Percentiles rank a stretch among this genome's conserved stretches.
phyloP scores from a whole-genome alignment of 2,113 vertebrate genomes.

The Callorhinus ursinus region DNA sequence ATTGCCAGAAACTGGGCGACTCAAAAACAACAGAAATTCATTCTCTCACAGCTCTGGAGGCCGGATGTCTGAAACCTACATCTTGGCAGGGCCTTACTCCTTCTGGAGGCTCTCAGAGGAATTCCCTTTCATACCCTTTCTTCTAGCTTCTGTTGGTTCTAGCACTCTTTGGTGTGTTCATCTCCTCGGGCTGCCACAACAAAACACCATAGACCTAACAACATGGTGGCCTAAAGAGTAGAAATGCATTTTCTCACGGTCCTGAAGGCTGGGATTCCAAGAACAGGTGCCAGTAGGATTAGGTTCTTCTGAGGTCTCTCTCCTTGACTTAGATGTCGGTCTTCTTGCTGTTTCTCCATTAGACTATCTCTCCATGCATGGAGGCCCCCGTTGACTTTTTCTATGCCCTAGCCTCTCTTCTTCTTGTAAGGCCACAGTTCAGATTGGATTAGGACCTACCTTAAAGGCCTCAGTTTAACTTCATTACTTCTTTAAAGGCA shows the following conservation, averaged over 20 bases:
- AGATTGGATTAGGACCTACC: not conserved
- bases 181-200: not conserved
- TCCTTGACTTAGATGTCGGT: not conserved
- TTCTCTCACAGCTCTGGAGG: not conserved
- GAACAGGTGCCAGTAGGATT: fast-evolving
- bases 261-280: not conserved
- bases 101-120: not conserved
- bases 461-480: not conserved
- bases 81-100: not conserved
- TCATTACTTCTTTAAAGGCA: not conserved
- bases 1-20: not conserved
- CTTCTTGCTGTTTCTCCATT: not conserved
- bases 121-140: not conserved
- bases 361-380: fast-evolving
- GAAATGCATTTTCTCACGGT: not conserved
- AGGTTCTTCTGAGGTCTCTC: not conserved
- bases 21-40: not conserved
- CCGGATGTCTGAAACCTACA: not conserved
- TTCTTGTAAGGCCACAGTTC: not conserved
- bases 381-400: not conserved
- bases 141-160: not conserved
- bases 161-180: not conserved
- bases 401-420: not conserved
- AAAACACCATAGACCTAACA: not conserved
- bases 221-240: not conserved